Evolutionary conservation across 2,797 vertebrate genomes (phyloP).

Genomic region (Sebastes steindachneri): DNA sequence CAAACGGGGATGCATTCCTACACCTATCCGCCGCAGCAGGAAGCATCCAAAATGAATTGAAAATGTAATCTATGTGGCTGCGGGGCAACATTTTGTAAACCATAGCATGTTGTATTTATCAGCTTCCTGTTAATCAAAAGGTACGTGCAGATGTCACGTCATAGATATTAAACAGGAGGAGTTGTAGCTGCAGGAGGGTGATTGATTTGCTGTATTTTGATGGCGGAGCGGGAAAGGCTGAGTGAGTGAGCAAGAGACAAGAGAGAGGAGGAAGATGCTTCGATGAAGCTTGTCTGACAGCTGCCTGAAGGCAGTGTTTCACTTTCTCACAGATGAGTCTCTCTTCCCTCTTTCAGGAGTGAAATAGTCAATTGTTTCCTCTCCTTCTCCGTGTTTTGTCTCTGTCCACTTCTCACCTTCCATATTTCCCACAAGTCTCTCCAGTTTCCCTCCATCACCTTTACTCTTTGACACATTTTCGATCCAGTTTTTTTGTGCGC

Average conservation of each 20-base stretch:
- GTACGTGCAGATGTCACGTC: slow-evolving; percentile 48
- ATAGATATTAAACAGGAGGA: slow-evolving; percentile 53
- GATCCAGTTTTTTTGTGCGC: slow-evolving; percentile 13
- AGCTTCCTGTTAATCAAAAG: slow-evolving; percentile 64
- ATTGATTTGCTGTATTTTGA: slow-evolving; percentile 66
- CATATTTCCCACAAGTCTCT: background rate
- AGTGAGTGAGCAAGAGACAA: slow-evolving; percentile 33
- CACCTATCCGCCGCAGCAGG: slow-evolving; percentile 1
- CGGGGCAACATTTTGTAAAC: slow-evolving; percentile 46
- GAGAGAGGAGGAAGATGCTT: slow-evolving; percentile 50
- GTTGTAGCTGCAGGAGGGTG: slow-evolving; percentile 52
- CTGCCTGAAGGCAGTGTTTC: slow-evolving; percentile 69
- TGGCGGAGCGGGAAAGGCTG: slow-evolving; percentile 36
- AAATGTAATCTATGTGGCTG: background rate
- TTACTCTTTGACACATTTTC: slow-evolving; percentile 8
- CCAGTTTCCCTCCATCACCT: background rate
- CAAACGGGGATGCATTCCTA: slow-evolving; percentile 28
- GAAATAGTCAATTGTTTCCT: slow-evolving; percentile 14
- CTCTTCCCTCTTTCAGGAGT: slow-evolving; percentile 16
- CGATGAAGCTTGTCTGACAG: slow-evolving; percentile 67
- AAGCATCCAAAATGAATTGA: background rate
- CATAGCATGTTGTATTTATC: slow-evolving; percentile 39
- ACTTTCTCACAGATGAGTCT: slow-evolving; percentile 48
- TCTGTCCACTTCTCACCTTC: slow-evolving; percentile 1
- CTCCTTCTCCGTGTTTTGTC: background rate